These are phyloP conservation scores for Nycticorax nycticorax DNA, from an alignment of 2,113 vertebrate species.

Conservation along the genomic window DNA sequence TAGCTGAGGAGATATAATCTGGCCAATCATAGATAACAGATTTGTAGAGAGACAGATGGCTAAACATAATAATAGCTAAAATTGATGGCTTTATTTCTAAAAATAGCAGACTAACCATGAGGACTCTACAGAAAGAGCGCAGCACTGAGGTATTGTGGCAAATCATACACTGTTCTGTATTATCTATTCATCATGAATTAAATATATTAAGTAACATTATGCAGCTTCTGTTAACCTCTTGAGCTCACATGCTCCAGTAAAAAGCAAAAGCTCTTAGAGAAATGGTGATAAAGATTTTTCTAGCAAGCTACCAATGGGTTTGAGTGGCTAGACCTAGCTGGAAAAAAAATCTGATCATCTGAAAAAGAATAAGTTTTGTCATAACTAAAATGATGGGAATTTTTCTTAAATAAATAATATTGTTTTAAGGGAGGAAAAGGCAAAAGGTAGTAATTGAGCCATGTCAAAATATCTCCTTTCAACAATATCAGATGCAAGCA, in stretches of 20 bases:
- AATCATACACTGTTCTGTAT: neutral
- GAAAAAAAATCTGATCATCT: neutral
- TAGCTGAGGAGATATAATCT: neutral
- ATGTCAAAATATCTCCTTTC: neutral
- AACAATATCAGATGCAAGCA: neutral
- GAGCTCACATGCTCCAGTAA: rapidly evolving
- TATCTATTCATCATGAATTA: neutral
- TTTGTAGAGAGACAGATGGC: neutral
- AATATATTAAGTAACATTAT: neutral
- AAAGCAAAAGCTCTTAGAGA: neutral
- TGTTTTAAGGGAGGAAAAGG: neutral
- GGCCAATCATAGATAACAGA: neutral
- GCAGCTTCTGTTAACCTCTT: neutral
- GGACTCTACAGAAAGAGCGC: neutral
- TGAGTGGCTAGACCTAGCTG: neutral
- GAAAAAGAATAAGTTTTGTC: neutral
- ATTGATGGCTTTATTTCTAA: neutral
- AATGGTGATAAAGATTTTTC: neutral
- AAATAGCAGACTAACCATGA: neutral
- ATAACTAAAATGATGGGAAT: neutral
- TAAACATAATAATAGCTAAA: neutral
- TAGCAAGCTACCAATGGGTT: neutral
- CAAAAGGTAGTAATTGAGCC: neutral
- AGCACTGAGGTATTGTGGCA: neutral
- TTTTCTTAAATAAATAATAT: neutral